A percentile compares a stretch with the other conserved stretches of the same genome.
Conservation (phyloP, 2,113 vertebrate species). For the Rynchops niger region DNA sequence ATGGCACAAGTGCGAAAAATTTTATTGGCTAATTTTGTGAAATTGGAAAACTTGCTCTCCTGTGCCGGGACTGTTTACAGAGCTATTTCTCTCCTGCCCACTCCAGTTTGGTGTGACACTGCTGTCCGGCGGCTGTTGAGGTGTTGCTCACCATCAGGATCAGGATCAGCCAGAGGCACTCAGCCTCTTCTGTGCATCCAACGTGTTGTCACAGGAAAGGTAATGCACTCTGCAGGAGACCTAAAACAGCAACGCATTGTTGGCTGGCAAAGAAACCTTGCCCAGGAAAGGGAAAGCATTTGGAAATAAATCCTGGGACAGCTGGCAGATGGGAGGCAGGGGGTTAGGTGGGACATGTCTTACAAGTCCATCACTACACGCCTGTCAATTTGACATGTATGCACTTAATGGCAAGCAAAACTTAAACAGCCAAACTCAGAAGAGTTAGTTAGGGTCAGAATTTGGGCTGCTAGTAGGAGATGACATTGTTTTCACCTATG, state of each 20-base stretch:
- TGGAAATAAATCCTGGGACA: background rate
- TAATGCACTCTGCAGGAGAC: background rate
- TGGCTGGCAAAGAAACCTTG: background rate
- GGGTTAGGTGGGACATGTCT: background rate
- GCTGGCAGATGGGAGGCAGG: background rate
- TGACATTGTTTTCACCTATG: background rate
- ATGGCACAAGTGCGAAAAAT: background rate
- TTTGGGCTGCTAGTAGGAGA: background rate
- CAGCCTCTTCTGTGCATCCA: background rate
- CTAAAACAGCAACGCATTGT: background rate
- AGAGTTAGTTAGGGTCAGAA: background rate
- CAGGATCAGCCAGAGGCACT: background rate
- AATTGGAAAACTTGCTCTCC: background rate
- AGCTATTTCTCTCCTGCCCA: background rate
- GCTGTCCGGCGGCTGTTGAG: rapidly evolving
- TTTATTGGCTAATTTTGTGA: background rate
- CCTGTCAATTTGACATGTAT: background rate
- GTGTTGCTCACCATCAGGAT: background rate
- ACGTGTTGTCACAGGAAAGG: background rate
- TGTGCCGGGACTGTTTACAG: background rate
- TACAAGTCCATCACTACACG: rapidly evolving
- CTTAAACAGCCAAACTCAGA: background rate
- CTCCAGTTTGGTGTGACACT: background rate
- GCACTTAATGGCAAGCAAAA: background rate
- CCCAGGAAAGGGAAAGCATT: background rate